A percentile compares a stretch with the other conserved stretches of the same genome.
These are phyloP conservation scores for Drosophila setosimentum DNA, from an alignment of 2,888 invertebrate species.

Conservation along the genomic window DNA sequence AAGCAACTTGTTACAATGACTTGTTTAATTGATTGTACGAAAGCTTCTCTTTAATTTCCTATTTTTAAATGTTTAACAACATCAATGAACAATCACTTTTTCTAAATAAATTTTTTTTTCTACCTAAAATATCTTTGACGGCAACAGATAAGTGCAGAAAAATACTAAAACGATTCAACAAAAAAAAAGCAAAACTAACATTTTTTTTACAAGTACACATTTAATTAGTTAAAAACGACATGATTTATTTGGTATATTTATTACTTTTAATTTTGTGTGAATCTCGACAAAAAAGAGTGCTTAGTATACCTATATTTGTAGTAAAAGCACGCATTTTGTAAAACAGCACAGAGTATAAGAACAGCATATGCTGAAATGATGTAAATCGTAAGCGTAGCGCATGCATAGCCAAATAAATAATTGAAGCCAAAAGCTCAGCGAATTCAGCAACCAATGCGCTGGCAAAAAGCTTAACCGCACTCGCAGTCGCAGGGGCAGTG, in stretches of 20 bases:
- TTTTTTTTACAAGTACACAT: not conserved
- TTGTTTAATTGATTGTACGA: not conserved
- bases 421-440: constrained; percentile 51
- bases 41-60: not conserved
- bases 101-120: not conserved
- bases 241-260: not conserved
- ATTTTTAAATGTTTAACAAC: not conserved
- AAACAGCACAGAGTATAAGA: constrained; percentile 7
- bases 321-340: not conserved
- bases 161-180: not conserved
- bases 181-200: not conserved
- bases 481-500: no score
- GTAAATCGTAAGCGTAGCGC: constrained; percentile 10
- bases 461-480: constrained; percentile 6
- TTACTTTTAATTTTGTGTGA: not conserved
- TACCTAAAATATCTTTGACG: not conserved
- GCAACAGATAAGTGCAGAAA: not conserved
- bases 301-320: not conserved
- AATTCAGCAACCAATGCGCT: constrained; percentile 50
- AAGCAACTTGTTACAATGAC: not conserved
- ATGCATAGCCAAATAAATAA: not conserved
- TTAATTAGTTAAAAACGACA: not conserved
- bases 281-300: not conserved
- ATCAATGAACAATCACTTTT: not conserved
- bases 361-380: constrained; percentile 1